Percentiles rank a stretch among this genome's conserved stretches.
These are phyloP conservation scores for Euborellia annulipes DNA, from an alignment of 1,140 invertebrate genomes.

Conservation along the genomic window DNA sequence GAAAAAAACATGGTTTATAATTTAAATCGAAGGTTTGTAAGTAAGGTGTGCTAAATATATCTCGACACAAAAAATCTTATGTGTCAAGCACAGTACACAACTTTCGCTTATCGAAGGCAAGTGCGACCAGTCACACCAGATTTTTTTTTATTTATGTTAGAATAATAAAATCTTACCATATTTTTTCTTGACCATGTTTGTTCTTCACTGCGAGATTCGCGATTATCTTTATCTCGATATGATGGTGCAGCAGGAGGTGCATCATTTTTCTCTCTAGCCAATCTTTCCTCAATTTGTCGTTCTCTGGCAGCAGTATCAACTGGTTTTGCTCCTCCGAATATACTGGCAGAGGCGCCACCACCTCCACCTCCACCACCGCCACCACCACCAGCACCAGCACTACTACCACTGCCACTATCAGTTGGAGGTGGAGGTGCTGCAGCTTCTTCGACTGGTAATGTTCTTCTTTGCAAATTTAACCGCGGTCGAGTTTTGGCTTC, in stretches of 20 bases:
- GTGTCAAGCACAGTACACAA: too few relatives aligned
- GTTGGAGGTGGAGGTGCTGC: conserved; percentile 11
- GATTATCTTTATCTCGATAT: conserved; percentile 17
- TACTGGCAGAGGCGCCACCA: conserved; percentile 48
- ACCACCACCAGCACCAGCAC: conserved; percentile 27
- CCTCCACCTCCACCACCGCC: too few relatives aligned
- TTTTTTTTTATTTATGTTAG: too few relatives aligned
- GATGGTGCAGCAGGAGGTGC: conserved; percentile 6
- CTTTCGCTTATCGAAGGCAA: too few relatives aligned
- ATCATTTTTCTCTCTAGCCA: conserved; percentile 33
- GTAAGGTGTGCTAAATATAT: too few relatives aligned
- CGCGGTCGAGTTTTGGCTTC: conserved; percentile 47
- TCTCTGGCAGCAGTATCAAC: conserved; percentile 80
- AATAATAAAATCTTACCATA: too few relatives aligned
- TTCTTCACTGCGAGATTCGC: too few relatives aligned
- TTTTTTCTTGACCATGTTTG: too few relatives aligned
- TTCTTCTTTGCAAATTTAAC: conserved; percentile 53
- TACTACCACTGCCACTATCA: conserved; percentile 23
- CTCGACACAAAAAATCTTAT: too few relatives aligned
- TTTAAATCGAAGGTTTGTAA: too few relatives aligned
- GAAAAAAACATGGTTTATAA: too few relatives aligned
- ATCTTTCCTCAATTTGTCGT: conserved; percentile 50
- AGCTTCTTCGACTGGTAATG: conserved; percentile 40
- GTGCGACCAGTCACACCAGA: too few relatives aligned
- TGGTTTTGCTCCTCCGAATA: conserved; percentile 83